Evolutionary conservation across 2,113 vertebrate genomes (phyloP).

Genomic region (Xenopus tropicalis): UCB_Xtro_10.0 CM004445.2:111646501-111647000

Average conservation of each 20-base stretch:
- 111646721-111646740: conserved; percentile 55
- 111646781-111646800: conserved; percentile 81
- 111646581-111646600: too few relatives aligned
- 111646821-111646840: conserved; percentile 78
- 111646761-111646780: conserved; percentile 80
- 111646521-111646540: too few relatives aligned
- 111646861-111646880: conserved; percentile 80
- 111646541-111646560: too few relatives aligned
- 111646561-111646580: too few relatives aligned
- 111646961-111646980: conserved; percentile 69
- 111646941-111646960: conserved; percentile 68
- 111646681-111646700: too few relatives aligned
- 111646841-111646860: conserved; percentile 81
- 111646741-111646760: conserved; percentile 87
- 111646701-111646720: conserved; percentile 51
- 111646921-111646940: conserved; percentile 82
- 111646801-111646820: conserved; percentile 82
- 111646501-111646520: too few relatives aligned
- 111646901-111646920: conserved; percentile 88
- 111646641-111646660: too few relatives aligned
- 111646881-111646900: conserved; percentile 85
- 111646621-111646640: too few relatives aligned
- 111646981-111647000: conserved; percentile 86
- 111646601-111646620: too few relatives aligned
- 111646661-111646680: too few relatives aligned